These are phyloP conservation scores for Delichon dasypus DNA, from an alignment of 2,797 vertebrate species.

Conservation along the genomic window DNA sequence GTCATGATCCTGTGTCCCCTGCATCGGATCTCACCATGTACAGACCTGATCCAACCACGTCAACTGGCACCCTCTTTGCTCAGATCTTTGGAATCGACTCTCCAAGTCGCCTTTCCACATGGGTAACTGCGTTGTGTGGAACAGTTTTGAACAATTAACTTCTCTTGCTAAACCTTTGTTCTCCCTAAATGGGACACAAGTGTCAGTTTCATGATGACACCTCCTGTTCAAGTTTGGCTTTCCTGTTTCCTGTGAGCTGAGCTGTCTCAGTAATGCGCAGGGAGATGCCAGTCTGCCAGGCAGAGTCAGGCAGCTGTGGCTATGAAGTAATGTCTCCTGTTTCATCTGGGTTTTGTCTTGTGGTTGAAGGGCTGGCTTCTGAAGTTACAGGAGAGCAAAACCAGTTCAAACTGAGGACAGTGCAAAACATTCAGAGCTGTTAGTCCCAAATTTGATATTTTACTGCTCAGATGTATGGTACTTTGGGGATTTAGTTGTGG, in stretches of 20 bases:
- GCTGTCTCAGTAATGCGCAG: neutral
- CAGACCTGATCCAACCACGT: neutral
- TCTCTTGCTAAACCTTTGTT: neutral
- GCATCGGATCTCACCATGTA: neutral
- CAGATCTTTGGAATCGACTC: neutral
- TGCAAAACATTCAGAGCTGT: neutral
- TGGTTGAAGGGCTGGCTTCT: neutral
- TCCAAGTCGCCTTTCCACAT: accelerated
- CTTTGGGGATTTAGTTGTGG: neutral
- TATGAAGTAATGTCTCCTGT: neutral
- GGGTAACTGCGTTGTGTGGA: accelerated
- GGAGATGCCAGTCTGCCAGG: neutral
- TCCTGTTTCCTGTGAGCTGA: neutral
- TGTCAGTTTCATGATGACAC: neutral
- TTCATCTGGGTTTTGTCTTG: neutral
- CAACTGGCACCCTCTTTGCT: neutral
- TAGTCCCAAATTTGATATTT: neutral
- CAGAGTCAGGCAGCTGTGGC: neutral
- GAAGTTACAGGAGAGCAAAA: neutral
- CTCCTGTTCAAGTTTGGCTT: neutral
- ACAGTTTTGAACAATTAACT: neutral
- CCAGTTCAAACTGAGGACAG: neutral
- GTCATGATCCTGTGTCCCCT: neutral
- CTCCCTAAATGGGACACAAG: neutral
- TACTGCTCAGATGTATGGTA: neutral